phyloP scores from a whole-genome alignment of 1,140 invertebrate species.

The Sycobia sp. region DNA sequence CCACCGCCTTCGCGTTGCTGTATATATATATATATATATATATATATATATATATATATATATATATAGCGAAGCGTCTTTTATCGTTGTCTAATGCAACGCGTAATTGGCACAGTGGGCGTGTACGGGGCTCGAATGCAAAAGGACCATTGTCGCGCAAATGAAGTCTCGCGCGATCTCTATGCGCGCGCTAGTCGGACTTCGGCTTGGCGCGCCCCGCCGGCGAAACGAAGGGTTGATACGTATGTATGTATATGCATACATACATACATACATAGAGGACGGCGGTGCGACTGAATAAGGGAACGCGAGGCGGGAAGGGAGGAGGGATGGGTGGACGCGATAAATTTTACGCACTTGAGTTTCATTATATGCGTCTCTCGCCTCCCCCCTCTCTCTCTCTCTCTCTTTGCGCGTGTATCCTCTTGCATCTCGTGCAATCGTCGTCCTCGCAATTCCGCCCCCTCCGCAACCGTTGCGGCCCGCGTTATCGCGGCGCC shows the following conservation, averaged over 20 bases:
- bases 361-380: slow-evolving; percentile 17
- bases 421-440: neutral
- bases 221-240: too few relatives aligned
- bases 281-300: too few relatives aligned
- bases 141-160: slow-evolving; percentile 7
- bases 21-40: too few relatives aligned
- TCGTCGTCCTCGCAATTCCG: neutral
- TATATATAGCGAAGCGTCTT: neutral
- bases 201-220: too few relatives aligned
- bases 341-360: slow-evolving; percentile 24
- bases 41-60: too few relatives aligned
- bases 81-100: slow-evolving; percentile 33
- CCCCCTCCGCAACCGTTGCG: too few relatives aligned
- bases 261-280: too few relatives aligned
- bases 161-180: slow-evolving; percentile 4
- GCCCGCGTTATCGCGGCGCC: slow-evolving; percentile 9
- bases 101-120: slow-evolving; percentile 26
- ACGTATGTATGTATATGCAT: too few relatives aligned
- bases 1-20: too few relatives aligned
- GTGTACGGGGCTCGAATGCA: neutral
- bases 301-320: neutral
- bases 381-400: too few relatives aligned
- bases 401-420: too few relatives aligned
- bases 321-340: neutral
- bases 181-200: too few relatives aligned